Base-by-base conservation (phyloP, 2,113 vertebrate genomes). In the Sprattus sprattus region DNA sequence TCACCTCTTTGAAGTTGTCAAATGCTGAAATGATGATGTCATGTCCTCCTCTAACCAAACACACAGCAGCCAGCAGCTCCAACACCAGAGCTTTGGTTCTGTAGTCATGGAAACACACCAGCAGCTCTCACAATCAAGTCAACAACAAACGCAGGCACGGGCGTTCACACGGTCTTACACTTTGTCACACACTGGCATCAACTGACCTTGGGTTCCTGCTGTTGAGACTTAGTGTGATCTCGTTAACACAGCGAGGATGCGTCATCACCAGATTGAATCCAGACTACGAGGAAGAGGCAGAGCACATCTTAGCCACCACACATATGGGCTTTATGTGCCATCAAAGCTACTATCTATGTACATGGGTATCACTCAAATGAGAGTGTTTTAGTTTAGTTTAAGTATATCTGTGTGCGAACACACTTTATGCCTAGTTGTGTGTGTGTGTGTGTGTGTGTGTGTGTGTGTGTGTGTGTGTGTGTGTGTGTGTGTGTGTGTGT, bases 191-290 rank as follows among this genome's bases (percentile, higher is more conserved):
- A 67, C 93, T 93, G 71, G 28, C 89, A 10, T 15, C 10, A 4
- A 78, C 71, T 78, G 10, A 99, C 98, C 98, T 97, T 91, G 97
- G 95, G 25, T 91, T 99, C 92, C 92, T 99, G 93, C 97, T 99
- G 93, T 98, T 98, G 86, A 99, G 97, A 86, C 98, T 97, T 85
- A 99, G 94, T 2, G 98, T 96, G 90, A 99, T 99, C 93, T 99
- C 97, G 0, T 99, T 99, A 91, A 99, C 97, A 0, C 98, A 99
- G 88, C 96, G 95, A 0, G 97, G 96, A 83, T 99, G 98, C 85
- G 93, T 97, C 98, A 99, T 99, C 90, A 99, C 98, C 83, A 97
- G 93, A 92, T 96, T 99, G 88, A 99, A 99, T 47, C 98, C 98
- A 39, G 97, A 98, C 98, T 99, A 85, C 28, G 85, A 85, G 16